These are phyloP conservation scores for Trinorchestia longiramus DNA, from an alignment of 1,140 invertebrate species.

Conservation along the genomic window DNA sequence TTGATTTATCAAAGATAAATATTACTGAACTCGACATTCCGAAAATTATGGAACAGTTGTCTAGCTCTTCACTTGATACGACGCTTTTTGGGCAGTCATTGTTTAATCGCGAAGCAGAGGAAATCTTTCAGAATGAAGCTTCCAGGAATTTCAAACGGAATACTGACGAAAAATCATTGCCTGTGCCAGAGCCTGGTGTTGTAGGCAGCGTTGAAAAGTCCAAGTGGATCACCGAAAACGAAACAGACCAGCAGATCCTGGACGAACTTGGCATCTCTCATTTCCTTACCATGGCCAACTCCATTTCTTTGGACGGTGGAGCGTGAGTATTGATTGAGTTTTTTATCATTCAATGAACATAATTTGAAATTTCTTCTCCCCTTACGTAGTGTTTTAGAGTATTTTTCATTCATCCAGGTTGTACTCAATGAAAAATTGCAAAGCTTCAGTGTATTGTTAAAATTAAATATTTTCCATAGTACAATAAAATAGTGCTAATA, in stretches of 20 bases:
- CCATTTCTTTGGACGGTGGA: slow-evolving; percentile 39
- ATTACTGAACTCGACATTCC: slow-evolving; percentile 28
- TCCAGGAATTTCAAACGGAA: background rate
- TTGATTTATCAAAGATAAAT: slow-evolving; percentile 35
- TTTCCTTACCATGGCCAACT: slow-evolving; percentile 26
- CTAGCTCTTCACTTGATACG: background rate
- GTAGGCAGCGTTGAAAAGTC: background rate
- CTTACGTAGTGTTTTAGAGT: background rate
- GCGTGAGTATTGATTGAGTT: background rate
- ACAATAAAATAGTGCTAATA: too few relatives aligned
- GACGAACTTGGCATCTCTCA: slow-evolving; percentile 30
- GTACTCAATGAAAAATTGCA: background rate
- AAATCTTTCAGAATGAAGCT: background rate
- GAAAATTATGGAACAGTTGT: background rate
- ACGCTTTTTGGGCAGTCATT: background rate
- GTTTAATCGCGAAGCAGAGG: background rate
- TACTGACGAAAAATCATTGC: background rate
- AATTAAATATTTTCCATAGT: background rate
- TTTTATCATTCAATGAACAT: background rate
- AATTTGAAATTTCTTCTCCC: background rate
- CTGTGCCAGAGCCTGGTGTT: background rate
- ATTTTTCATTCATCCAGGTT: background rate
- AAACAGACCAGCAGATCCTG: slow-evolving; percentile 32
- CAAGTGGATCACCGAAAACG: slow-evolving; percentile 22
- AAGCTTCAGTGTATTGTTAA: too few relatives aligned